phyloP scores from a whole-genome alignment of 2,797 vertebrate genomes.

The Bradypus variegatus region DNA sequence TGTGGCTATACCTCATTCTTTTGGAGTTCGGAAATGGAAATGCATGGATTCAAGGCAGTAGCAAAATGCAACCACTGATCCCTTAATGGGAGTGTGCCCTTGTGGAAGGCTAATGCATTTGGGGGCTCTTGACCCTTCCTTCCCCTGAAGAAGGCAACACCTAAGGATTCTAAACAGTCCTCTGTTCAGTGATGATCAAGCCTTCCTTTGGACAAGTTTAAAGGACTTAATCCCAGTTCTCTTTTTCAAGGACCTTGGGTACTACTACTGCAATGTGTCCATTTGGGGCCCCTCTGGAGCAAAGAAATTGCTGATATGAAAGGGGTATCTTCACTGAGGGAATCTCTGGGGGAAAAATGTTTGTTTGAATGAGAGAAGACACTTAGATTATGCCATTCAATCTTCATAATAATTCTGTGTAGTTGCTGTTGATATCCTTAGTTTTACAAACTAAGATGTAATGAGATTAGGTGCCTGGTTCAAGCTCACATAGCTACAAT shows the following conservation, averaged over 20 bases:
- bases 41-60: background rate
- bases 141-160: background rate
- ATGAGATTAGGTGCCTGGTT: background rate
- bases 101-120: background rate
- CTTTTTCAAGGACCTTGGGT: slow-evolving; percentile 4
- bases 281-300: background rate
- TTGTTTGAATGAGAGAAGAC: slow-evolving; percentile 30
- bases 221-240: background rate
- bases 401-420: slow-evolving; percentile 15
- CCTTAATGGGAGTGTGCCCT: background rate
- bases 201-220: background rate
- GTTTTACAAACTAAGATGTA: slow-evolving; percentile 26
- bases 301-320: slow-evolving; percentile 15
- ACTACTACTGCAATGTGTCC: background rate
- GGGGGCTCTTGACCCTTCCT: background rate
- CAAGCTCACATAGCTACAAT: background rate
- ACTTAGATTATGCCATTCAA: background rate
- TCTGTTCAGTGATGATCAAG: background rate
- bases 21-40: slow-evolving; percentile 20
- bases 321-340: background rate
- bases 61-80: background rate
- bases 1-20: background rate
- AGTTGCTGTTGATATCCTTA: background rate
- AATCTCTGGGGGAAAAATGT: background rate
- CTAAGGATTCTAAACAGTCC: background rate